These are phyloP conservation scores for Crossaster papposus DNA, from an alignment of 53 echinoderm and acorn worm species.

Conservation along the genomic window DNA sequence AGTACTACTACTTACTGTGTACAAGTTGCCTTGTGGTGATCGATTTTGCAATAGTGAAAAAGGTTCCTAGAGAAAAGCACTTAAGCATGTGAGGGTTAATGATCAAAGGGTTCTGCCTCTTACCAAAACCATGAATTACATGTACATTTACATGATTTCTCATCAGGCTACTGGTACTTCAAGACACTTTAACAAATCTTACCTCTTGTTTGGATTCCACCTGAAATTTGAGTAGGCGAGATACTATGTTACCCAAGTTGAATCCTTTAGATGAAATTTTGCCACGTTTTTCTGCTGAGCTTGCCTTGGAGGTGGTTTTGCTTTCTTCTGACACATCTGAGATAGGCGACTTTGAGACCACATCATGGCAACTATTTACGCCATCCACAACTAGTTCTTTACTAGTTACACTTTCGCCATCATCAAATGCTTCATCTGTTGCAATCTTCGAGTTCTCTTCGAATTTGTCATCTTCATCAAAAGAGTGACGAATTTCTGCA, in stretches of 20 bases:
- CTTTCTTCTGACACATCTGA: slow-evolving; percentile 15
- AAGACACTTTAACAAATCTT: not conserved
- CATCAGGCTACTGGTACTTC: not conserved
- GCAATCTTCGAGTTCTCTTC: not conserved
- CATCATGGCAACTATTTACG: not conserved
- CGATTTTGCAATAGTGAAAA: too few species aligned
- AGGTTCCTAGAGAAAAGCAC: too few species aligned
- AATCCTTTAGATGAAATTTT: slow-evolving; percentile 40
- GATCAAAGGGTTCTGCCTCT: too few species aligned
- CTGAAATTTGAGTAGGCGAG: slow-evolving; percentile 46
- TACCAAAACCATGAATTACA: not conserved
- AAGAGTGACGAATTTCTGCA: not conserved
- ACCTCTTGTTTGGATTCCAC: slow-evolving; percentile 64
- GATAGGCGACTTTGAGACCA: slow-evolving; percentile 32
- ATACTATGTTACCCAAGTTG: slow-evolving; percentile 64
- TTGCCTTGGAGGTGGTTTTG: slow-evolving; percentile 29
- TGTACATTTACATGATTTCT: not conserved
- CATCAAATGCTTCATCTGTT: slow-evolving; percentile 22
- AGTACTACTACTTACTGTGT: too few species aligned
- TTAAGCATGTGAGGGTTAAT: too few species aligned
- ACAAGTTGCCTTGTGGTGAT: too few species aligned
- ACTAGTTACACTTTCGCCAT: not conserved
- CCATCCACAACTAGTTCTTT: slow-evolving; percentile 24
- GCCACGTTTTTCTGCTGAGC: slow-evolving; percentile 45
- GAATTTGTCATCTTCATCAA: slow-evolving; percentile 10